Conservation (phyloP, 2,797 vertebrate species). For the Eulemur rubriventer region DNA sequence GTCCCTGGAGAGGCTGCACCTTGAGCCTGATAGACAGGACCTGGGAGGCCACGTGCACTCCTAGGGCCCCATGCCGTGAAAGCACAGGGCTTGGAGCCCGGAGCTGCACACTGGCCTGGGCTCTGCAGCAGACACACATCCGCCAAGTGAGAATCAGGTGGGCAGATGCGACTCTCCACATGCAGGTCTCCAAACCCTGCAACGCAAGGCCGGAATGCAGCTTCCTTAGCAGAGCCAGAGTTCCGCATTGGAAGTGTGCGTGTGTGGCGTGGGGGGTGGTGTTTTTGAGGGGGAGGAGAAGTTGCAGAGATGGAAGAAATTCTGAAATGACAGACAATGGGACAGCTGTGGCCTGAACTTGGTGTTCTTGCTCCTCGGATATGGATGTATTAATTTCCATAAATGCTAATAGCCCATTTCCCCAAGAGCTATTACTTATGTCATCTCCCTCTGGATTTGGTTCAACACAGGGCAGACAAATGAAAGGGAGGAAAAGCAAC, state of each 20-base stretch:
- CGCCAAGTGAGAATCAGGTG: not conserved
- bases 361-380: slow-evolving; percentile 50
- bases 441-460: slow-evolving; percentile 60
- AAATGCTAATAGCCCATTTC: slow-evolving; percentile 73
- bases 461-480: slow-evolving; percentile 56
- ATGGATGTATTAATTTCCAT: slow-evolving; percentile 76
- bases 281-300: slow-evolving; percentile 58
- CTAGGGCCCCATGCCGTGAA: not conserved
- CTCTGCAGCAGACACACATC: not conserved
- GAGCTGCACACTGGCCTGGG: not conserved
- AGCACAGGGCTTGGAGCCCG: not conserved
- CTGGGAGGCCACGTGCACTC: not conserved
- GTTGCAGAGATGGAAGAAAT: slow-evolving; percentile 52
- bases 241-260: not conserved
- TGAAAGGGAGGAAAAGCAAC: not conserved
- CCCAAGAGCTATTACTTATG: slow-evolving; percentile 75
- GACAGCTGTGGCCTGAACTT: slow-evolving; percentile 72
- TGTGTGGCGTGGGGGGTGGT: not conserved
- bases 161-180: not conserved
- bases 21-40: not conserved
- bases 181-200: not conserved
- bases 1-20: not conserved
- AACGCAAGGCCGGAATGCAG: not conserved
- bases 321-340: slow-evolving; percentile 53
- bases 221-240: not conserved